These are phyloP conservation scores for Sweltsa coloradensis DNA, from an alignment of 1,140 invertebrate genomes.

Conservation along the genomic window DNA sequence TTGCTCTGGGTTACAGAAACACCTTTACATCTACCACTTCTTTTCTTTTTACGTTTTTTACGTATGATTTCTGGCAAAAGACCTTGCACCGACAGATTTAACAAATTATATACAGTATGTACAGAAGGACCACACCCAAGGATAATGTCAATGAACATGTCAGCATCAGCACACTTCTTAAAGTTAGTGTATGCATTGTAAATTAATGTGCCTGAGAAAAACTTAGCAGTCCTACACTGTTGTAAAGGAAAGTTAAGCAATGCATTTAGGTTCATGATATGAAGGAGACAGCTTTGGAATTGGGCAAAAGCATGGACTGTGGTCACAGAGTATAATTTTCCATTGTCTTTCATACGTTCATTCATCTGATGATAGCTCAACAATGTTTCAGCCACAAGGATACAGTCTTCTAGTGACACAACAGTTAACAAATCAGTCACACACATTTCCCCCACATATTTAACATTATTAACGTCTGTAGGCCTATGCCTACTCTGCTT, in stretches of 20 bases:
- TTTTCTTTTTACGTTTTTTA: too few relatives aligned
- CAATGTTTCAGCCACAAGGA: constrained; percentile 1
- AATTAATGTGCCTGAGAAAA: constrained; percentile 57
- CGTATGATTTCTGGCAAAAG: too few relatives aligned
- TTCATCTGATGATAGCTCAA: constrained; percentile 45
- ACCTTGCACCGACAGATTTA: too few relatives aligned
- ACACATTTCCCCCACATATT: constrained; percentile 8
- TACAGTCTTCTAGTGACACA: constrained; percentile 3
- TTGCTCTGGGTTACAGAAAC: too few relatives aligned
- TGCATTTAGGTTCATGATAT: constrained; percentile 47
- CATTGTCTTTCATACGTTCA: constrained; percentile 38
- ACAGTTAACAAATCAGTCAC: constrained; percentile 2
- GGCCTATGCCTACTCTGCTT: too few relatives aligned
- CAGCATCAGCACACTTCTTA: constrained; percentile 32
- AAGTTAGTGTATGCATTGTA: constrained; percentile 55
- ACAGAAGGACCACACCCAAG: background rate
- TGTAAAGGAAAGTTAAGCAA: constrained; percentile 43
- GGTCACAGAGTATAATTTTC: constrained; percentile 42
- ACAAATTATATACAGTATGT: background rate
- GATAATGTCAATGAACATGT: background rate
- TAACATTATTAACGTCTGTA: constrained; percentile 31
- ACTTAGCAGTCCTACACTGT: constrained; percentile 36
- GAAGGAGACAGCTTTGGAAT: constrained; percentile 53
- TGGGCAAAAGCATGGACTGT: constrained; percentile 55
- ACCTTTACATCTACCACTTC: too few relatives aligned